phyloP scores from a whole-genome alignment of 2,113 vertebrate species.

The Narcine bancroftii region DNA sequence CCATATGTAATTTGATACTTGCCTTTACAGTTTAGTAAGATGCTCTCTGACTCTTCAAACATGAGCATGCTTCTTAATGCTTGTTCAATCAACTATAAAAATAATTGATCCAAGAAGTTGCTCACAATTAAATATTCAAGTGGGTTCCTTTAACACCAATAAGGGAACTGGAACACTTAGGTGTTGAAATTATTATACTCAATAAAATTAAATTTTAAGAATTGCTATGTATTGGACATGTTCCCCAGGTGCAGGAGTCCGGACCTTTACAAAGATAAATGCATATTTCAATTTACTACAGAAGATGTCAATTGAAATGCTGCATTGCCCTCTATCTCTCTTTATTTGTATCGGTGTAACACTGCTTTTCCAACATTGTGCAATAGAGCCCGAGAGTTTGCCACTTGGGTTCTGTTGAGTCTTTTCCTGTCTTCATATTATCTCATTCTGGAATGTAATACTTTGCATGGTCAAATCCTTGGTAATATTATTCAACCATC shows the following conservation, averaged over 20 bases:
- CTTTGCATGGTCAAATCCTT: constrained; percentile 21
- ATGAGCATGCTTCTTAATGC: neutral
- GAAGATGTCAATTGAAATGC: neutral
- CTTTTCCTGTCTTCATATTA: neutral
- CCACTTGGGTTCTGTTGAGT: neutral
- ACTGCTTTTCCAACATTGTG: constrained; percentile 8
- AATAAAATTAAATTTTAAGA: neutral
- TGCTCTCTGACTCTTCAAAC: neutral
- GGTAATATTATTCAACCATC: constrained; percentile 21
- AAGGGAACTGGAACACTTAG: neutral
- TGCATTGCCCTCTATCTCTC: neutral
- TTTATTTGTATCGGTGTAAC: neutral
- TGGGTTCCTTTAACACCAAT: neutral
- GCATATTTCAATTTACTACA: neutral
- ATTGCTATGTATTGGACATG: too few relatives aligned
- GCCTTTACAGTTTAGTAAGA: neutral
- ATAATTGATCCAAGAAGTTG: neutral
- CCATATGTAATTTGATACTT: neutral
- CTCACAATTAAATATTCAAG: neutral
- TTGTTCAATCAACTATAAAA: neutral
- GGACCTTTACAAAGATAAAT: neutral
- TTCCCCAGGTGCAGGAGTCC: constrained; percentile 38
- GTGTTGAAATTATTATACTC: neutral
- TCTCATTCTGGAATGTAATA: constrained; percentile 10
- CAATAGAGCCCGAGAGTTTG: neutral